phyloP scores from a whole-genome alignment of 2,113 vertebrate genomes.

The Gnathonemus longibarbis region DNA sequence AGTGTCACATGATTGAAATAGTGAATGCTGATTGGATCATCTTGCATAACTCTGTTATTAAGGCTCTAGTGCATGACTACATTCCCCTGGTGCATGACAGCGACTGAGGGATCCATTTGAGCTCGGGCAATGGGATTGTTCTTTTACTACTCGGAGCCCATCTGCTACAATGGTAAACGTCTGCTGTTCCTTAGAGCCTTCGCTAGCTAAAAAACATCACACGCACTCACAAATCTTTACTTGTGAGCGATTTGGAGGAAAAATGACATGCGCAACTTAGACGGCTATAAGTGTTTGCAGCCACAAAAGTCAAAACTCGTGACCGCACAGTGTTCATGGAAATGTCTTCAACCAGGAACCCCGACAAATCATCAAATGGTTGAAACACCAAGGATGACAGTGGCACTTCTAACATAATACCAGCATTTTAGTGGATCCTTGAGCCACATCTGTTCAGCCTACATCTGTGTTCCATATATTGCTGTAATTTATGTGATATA shows the following conservation, averaged over 20 bases:
- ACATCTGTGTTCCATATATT: neutral
- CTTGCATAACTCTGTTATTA: neutral
- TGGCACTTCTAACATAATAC: neutral
- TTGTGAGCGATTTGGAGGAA: neutral
- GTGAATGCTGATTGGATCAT: neutral
- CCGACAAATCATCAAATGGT: neutral
- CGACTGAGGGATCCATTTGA: neutral
- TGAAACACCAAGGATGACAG: neutral
- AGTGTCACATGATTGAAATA: neutral
- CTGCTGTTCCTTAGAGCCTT: slow-evolving; percentile 7
- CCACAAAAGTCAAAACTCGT: neutral
- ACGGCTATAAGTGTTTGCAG: neutral
- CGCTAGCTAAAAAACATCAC: neutral
- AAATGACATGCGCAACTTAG: neutral
- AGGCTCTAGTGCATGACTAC: neutral
- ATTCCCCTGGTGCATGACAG: neutral
- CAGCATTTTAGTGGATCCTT: neutral
- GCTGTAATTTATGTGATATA: neutral
- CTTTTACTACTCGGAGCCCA: neutral
- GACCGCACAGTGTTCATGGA: neutral
- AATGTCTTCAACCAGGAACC: neutral
- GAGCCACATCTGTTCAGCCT: neutral
- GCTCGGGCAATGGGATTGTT: neutral
- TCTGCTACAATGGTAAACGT: neutral
- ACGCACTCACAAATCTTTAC: neutral